A percentile compares a stretch with the other conserved stretches of the same genome.
Evolutionary conservation across 2,113 vertebrate species (phyloP).

Genomic region (Pelobates fuscus): DNA sequence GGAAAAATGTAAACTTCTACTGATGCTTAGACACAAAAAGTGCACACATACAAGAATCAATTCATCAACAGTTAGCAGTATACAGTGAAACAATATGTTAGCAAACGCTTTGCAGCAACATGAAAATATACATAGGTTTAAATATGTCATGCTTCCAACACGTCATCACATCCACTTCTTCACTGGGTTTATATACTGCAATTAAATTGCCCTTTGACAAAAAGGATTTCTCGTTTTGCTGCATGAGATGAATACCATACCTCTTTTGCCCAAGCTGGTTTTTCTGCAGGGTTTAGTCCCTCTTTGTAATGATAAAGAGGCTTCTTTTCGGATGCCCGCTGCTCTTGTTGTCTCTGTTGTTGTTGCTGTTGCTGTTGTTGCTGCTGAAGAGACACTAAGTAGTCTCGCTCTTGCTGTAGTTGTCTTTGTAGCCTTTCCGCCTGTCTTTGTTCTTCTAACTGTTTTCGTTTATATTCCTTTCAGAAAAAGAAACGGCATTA

Average conservation of each 20-base stretch:
- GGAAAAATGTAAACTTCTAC: too few relatives aligned
- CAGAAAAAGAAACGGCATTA: background rate
- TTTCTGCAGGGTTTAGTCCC: slow-evolving; percentile 89
- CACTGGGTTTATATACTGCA: too few relatives aligned
- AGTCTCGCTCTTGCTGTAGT: slow-evolving; percentile 93
- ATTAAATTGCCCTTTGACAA: too few relatives aligned
- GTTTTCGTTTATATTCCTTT: slow-evolving; percentile 97
- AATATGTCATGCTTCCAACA: too few relatives aligned
- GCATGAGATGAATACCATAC: slow-evolving; percentile 72
- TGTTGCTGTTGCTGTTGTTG: slow-evolving; percentile 82
- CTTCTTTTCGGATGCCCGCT: slow-evolving; percentile 89
- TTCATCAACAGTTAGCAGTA: too few relatives aligned
- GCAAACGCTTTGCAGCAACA: too few relatives aligned
- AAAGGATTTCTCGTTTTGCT: too few relatives aligned
- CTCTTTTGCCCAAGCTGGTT: slow-evolving; percentile 97
- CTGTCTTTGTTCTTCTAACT: slow-evolving; percentile 96
- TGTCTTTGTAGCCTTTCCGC: slow-evolving; percentile 94
- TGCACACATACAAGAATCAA: too few relatives aligned
- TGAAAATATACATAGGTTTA: too few relatives aligned
- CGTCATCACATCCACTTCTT: too few relatives aligned
- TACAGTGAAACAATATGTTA: too few relatives aligned
- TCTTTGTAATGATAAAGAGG: slow-evolving; percentile 98
- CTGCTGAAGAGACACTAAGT: slow-evolving; percentile 90
- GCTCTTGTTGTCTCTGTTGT: slow-evolving; percentile 72
- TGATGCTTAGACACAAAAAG: too few relatives aligned